Percentiles rank a stretch among this genome's conserved stretches.
Evolutionary conservation across 2,797 vertebrate species (phyloP).

Genomic region (Chaenodraco wilsoni): DNA sequence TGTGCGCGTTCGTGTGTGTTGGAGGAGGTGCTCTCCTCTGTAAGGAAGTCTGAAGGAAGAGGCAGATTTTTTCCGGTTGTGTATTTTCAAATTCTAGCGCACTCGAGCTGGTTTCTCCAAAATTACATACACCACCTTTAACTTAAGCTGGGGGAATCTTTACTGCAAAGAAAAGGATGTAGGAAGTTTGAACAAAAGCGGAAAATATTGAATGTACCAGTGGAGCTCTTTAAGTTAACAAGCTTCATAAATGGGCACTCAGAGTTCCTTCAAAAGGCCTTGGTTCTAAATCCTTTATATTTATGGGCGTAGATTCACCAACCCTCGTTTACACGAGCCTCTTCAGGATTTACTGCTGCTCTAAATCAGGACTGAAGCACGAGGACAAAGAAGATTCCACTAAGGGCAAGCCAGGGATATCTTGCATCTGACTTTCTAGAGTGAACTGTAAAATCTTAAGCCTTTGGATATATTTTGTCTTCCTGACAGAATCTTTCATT

Average conservation of each 20-base stretch:
- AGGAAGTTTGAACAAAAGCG: conserved; percentile 39
- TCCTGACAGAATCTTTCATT: conserved; percentile 63
- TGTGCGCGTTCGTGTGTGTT: no score
- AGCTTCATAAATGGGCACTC: conserved; percentile 70
- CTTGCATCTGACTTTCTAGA: conserved; percentile 54
- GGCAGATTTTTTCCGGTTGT: no score
- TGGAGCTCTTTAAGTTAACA: conserved; percentile 63
- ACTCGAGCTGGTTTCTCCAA: no score
- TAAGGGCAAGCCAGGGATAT: conserved; percentile 66
- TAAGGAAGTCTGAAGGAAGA: no score
- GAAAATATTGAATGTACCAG: conserved; percentile 43
- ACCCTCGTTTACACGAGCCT: conserved; percentile 75
- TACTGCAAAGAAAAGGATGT: conserved; percentile 9
- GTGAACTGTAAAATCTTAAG: conserved; percentile 56
- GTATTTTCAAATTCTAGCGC: no score
- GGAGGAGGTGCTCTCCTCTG: no score
- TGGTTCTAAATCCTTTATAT: conserved; percentile 76
- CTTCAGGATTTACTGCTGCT: conserved; percentile 79
- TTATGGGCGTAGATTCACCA: conserved; percentile 75
- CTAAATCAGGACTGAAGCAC: conserved; percentile 77
- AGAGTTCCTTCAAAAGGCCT: conserved; percentile 65
- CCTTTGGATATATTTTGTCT: conserved; percentile 49
- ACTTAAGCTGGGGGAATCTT: conserved; percentile 18
- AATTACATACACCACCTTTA: not conserved
- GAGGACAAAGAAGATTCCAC: conserved; percentile 79